phyloP scores from a whole-genome alignment of 2,113 vertebrate species.

The Leucosticte australis region DNA sequence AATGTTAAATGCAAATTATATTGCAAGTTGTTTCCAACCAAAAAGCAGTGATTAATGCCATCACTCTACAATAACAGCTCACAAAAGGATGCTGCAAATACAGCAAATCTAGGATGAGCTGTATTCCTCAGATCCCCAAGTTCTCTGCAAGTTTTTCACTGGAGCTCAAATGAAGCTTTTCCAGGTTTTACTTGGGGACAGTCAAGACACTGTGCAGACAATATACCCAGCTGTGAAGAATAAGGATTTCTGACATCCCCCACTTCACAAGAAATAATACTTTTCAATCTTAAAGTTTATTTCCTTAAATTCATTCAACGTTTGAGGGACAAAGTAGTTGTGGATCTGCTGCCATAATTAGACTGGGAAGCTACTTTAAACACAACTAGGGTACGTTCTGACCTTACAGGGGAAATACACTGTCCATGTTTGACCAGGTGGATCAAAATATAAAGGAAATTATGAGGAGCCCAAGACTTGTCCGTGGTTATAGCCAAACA shows the following conservation, averaged over 20 bases:
- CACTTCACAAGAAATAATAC: not conserved
- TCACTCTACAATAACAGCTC: not conserved
- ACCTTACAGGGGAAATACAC: not conserved
- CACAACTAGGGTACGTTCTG: fast-evolving
- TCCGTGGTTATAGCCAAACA: not conserved
- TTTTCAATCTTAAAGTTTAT: not conserved
- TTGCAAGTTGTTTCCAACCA: not conserved
- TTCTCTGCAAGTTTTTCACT: not conserved
- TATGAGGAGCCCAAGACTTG: not conserved
- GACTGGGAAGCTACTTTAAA: not conserved
- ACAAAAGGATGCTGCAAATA: not conserved
- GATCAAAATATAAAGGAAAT: not conserved
- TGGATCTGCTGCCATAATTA: not conserved
- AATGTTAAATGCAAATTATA: not conserved
- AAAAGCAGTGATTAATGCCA: not conserved
- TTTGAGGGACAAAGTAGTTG: not conserved
- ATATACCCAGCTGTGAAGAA: not conserved
- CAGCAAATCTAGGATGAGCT: not conserved
- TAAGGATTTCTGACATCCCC: not conserved
- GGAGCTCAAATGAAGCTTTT: not conserved
- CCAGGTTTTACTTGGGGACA: not conserved
- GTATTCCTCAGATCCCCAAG: not conserved
- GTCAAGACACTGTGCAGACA: not conserved
- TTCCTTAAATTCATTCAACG: not conserved
- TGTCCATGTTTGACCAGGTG: not conserved